Conservation (phyloP, 2,113 vertebrate genomes). For the Malurus alboscapulatus region DNA sequence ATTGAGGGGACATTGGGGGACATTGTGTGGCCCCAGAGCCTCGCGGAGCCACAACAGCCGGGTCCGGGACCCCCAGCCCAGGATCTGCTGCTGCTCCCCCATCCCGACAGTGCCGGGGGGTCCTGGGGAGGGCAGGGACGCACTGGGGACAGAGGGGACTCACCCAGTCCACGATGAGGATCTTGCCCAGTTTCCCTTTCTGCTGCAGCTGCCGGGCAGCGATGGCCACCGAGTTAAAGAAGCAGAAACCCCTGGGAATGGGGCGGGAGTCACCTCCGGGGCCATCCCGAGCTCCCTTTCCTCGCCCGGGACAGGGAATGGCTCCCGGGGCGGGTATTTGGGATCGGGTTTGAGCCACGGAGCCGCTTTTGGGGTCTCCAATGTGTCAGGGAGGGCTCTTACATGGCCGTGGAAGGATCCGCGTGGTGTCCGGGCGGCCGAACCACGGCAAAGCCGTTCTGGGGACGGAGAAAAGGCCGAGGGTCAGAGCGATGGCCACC, state of each 20-base stretch:
- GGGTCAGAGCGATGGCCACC: neutral
- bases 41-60: fast-evolving
- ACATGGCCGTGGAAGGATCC: slow-evolving; percentile 86
- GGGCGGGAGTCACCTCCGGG: neutral
- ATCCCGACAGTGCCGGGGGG: fast-evolving
- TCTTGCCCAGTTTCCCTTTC: slow-evolving; percentile 84
- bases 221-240: slow-evolving; percentile 93
- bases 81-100: neutral
- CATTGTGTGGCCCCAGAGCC: too few relatives aligned
- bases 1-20: too few relatives aligned
- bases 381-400: slow-evolving; percentile 28
- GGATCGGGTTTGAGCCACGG: neutral
- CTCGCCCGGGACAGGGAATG: fast-evolving
- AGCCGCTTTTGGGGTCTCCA: neutral
- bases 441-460: slow-evolving; percentile 96
- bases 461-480: neutral
- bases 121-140: neutral
- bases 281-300: neutral
- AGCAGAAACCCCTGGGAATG: slow-evolving; percentile 85
- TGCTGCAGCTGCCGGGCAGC: slow-evolving; percentile 86
- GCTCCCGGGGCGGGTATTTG: neutral
- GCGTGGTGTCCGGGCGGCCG: slow-evolving; percentile 91
- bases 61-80: neutral
- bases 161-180: slow-evolving; percentile 97
- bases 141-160: neutral